Evolutionary conservation across 1,140 invertebrate species (phyloP), one percentile per base, ranked within the genome.

Genomic region (Brevipalpus yothersi): DNA sequence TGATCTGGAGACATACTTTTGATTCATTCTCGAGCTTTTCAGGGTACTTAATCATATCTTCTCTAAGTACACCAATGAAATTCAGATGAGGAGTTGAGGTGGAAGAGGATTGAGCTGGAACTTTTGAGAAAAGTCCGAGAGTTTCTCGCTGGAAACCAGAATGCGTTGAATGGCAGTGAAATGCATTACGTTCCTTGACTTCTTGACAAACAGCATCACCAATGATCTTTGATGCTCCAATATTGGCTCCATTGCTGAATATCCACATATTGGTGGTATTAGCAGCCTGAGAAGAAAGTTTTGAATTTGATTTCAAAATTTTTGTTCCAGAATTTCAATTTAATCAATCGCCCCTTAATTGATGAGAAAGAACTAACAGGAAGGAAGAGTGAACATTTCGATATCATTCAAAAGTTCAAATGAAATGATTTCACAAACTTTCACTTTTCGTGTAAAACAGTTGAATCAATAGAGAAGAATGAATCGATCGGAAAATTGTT

Each of bases 231-330:
- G 69, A 64, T 3, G 72, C 63, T 0, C 70, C 70, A 31, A 62
- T 59, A 63, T 73, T 69, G 11, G 71, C 47, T 9, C 72, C 72
- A 62, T 70, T 69, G 0, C 72, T 73, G 10, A 73, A 54, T n/a
- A 74, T 70, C 72, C 72, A 74, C 69, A 73, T 72, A 53, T 70
- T 67, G 17, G 72, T 72, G 15, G 71, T 67, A 54, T 72, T 71
- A 7, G 72, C 71, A 12, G 67, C 65, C 65, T 67, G 23, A 54
- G 12, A 5, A 13, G 9, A 15, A 10, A 39, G 11, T 47, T 47
- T 47, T 47, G 19, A 2, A 19, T 47, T 47, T 3, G 7, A 47
- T 15, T 15, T 47, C 19, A 19, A 31, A 31, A 31, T 31, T 31
- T 31, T 31, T 31, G 31, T 47, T 47, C 19, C n/a, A 11, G 19